These are phyloP conservation scores for Lycia hirtaria DNA, from an alignment of 2,888 invertebrate species.

Conservation along the genomic window DNA sequence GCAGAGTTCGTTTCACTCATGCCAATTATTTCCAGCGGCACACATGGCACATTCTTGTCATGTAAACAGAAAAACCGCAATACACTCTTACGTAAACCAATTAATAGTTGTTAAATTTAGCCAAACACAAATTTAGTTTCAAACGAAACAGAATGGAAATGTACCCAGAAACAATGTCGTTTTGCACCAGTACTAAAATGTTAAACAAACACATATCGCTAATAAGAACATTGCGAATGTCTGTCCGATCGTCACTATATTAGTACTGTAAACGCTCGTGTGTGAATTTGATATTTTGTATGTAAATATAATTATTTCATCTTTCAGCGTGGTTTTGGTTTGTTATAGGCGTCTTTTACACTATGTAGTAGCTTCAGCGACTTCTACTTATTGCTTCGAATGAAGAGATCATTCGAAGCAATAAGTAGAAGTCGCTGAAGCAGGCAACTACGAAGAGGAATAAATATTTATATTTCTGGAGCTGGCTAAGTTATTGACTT, in stretches of 20 bases:
- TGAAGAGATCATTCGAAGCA: no score
- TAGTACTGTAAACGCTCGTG: slow-evolving; percentile 56
- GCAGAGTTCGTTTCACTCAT: no score
- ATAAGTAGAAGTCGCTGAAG: no score
- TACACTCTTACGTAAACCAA: no score
- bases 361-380: not conserved
- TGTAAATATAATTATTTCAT: slow-evolving; percentile 56
- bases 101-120: not conserved
- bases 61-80: no score
- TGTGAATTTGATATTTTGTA: slow-evolving; percentile 62
- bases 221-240: slow-evolving; percentile 63
- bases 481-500: no score
- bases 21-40: no score
- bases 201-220: slow-evolving; percentile 64
- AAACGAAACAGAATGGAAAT: slow-evolving; percentile 58
- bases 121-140: not conserved
- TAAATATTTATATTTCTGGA: no score
- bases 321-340: slow-evolving; percentile 22
- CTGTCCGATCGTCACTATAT: slow-evolving; percentile 56
- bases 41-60: no score
- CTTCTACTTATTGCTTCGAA: no score
- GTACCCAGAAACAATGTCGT: slow-evolving; percentile 66
- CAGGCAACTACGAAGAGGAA: no score
- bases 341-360: not conserved
- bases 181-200: slow-evolving; percentile 59